These are phyloP conservation scores for Trimorus sp. DNA, from an alignment of 2,888 invertebrate genomes.

Conservation along the genomic window DNA sequence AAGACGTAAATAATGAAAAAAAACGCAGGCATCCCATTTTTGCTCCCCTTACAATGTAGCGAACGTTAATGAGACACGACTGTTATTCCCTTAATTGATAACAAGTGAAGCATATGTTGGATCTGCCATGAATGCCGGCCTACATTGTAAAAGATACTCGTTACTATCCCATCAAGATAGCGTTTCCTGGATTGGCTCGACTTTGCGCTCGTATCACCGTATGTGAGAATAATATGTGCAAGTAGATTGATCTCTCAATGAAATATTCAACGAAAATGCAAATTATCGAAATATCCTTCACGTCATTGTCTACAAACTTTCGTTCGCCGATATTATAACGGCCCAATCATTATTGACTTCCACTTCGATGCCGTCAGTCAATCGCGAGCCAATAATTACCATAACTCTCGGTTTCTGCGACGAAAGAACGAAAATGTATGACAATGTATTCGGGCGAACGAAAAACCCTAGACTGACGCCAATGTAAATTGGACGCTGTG, in stretches of 20 bases:
- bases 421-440: no score
- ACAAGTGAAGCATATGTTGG: constrained; percentile 10
- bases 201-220: constrained; percentile 19
- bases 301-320: not conserved
- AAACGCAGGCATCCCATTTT: no score
- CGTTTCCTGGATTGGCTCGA: constrained; percentile 23
- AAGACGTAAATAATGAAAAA: no score
- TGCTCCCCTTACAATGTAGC: no score
- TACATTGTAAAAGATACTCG: constrained; percentile 20
- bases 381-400: not conserved
- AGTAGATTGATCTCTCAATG: constrained; percentile 23
- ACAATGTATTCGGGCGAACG: constrained; percentile 1
- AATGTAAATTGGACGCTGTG: not conserved
- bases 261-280: constrained; percentile 31
- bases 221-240: constrained; percentile 25
- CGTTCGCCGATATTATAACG: not conserved
- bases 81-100: constrained; percentile 2
- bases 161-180: constrained; percentile 22
- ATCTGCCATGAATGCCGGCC: not conserved
- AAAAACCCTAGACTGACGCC: constrained; percentile 4
- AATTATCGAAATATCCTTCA: constrained; percentile 13
- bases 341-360: not conserved
- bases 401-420: not conserved
- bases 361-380: not conserved
- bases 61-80: constrained; percentile 9